Conservation (phyloP, 2,888 invertebrate genomes). For the Tiliacea aurago region DNA sequence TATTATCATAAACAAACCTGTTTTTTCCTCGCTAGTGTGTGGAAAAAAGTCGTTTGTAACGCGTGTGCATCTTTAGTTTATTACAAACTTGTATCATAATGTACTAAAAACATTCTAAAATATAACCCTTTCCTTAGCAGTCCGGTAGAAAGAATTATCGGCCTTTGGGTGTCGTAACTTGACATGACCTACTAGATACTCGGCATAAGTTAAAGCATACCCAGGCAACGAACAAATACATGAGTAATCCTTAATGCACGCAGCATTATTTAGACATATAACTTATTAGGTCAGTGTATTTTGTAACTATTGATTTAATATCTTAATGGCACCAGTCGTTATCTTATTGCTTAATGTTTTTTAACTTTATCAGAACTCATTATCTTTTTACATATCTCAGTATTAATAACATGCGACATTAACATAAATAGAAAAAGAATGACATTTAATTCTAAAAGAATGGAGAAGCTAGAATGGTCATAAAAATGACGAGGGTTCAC, state of each 20-base stretch:
- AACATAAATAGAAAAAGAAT: conserved; percentile 17
- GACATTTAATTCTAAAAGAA: conserved; percentile 19
- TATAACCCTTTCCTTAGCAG: not conserved
- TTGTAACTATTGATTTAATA: conserved; percentile 20
- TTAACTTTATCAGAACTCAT: conserved; percentile 37
- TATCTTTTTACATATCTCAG: conserved; percentile 31
- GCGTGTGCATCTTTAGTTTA: no score
- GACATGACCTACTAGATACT: not conserved
- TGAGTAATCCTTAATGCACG: not conserved
- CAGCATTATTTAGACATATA: conserved; percentile 17
- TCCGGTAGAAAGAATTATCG: conserved; percentile 21
- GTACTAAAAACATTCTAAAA: not conserved
- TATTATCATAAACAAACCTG: no score
- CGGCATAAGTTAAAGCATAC: conserved; percentile 9
- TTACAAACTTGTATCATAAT: no score
- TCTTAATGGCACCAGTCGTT: conserved; percentile 25
- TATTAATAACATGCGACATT: not conserved
- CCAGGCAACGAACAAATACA: conserved; percentile 11
- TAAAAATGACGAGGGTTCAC: conserved; percentile 40
- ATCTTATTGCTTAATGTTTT: conserved; percentile 49
- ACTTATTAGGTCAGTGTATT: conserved; percentile 7
- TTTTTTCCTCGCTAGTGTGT: no score
- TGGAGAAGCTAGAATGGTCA: conserved; percentile 15
- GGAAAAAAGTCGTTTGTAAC: no score
- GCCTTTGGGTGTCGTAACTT: conserved; percentile 15